Conservation (phyloP, 35 echinoderm and acorn worm genomes). For the Heliocidaris erythrogramma region DNA sequence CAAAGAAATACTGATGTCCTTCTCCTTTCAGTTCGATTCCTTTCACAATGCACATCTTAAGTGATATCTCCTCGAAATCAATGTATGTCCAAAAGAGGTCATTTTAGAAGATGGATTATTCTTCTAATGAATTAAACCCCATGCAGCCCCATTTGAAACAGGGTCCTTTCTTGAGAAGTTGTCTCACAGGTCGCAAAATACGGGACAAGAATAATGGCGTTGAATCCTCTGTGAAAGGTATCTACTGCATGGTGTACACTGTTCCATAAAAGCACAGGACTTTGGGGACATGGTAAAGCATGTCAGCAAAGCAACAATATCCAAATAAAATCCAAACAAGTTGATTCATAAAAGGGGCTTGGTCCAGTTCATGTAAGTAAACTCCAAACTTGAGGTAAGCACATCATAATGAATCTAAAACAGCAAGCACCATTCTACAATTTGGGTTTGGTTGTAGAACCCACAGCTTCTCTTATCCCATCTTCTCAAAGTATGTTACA, state of each 20-base stretch:
- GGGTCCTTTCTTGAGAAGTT: no score
- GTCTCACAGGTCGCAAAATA: not conserved
- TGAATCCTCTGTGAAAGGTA: not conserved
- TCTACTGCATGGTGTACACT: no score
- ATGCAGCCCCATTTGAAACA: not conserved
- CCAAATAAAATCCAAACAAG: not conserved
- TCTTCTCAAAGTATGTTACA: not conserved
- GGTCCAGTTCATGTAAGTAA: not conserved
- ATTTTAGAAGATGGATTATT: not conserved
- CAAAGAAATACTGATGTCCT: not conserved
- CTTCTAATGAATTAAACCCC: not conserved
- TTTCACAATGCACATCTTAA: not conserved
- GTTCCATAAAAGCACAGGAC: not conserved
- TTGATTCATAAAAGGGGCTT: not conserved
- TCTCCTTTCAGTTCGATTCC: not conserved
- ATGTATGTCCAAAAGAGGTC: not conserved
- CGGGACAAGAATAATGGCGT: not conserved
- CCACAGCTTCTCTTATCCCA: not conserved
- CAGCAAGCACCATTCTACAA: not conserved
- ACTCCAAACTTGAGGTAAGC: not conserved
- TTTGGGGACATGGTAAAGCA: not conserved
- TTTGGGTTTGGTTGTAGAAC: not conserved
- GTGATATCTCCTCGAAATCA: not conserved
- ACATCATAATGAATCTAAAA: not conserved
- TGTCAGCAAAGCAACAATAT: not conserved